Conservation (phyloP, 2,113 vertebrate genomes). For the Gadus chalcogrammus region DNA sequence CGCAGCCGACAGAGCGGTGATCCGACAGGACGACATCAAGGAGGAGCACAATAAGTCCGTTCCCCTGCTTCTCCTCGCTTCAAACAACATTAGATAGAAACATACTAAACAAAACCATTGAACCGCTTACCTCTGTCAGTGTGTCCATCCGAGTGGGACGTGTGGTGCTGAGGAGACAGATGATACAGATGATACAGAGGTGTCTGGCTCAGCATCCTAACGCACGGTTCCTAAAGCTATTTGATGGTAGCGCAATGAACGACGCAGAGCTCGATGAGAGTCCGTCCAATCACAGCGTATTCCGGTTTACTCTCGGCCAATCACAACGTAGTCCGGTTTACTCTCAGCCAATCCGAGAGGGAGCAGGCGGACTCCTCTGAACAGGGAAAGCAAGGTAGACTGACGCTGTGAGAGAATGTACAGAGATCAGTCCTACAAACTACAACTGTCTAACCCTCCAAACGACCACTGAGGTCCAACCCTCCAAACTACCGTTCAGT, state of each 20-base stretch:
- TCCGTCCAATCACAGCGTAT: not conserved
- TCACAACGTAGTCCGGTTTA: constrained; percentile 15
- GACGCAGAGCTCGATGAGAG: constrained; percentile 40
- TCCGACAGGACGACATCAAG: too few species aligned
- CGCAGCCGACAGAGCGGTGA: too few species aligned
- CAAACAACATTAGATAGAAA: too few species aligned
- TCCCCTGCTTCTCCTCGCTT: too few species aligned
- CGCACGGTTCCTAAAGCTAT: constrained; percentile 43
- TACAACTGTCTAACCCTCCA: too few species aligned
- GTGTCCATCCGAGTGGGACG: constrained; percentile 62
- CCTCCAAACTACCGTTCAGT: too few species aligned
- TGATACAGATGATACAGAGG: constrained; percentile 56
- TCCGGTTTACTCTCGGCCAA: not conserved
- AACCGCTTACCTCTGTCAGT: constrained; percentile 54
- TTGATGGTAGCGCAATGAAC: constrained; percentile 42
- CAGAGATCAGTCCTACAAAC: too few species aligned
- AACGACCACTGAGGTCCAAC: too few species aligned
- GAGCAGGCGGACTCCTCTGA: constrained; percentile 20
- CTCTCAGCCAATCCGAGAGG: constrained; percentile 18
- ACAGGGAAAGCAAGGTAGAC: constrained; percentile 69
- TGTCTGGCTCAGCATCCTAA: constrained; percentile 59
- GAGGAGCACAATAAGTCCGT: too few species aligned
- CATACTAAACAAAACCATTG: not conserved
- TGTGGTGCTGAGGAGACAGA: constrained; percentile 61
- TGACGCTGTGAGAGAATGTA: constrained; percentile 66